Base-by-base conservation (phyloP, 2,888 invertebrate species). In the Hipparchia semele region DNA sequence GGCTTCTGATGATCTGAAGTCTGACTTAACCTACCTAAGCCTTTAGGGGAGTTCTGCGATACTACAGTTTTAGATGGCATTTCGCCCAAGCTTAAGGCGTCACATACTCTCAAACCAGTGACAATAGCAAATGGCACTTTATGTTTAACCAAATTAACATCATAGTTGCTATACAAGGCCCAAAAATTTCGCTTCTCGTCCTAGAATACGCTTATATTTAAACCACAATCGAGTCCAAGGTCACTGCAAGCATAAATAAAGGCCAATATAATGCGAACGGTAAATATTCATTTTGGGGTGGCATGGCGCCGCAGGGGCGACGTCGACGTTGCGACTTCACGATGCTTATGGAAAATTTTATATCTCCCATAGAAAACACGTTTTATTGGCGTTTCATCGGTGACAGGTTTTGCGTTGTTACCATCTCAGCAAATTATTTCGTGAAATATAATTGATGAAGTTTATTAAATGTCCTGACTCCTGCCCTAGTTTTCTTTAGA, bases 301-400 rank as follows among this genome's bases (percentile, higher is more conserved):
- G 77, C 76, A 65, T 67, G 79, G 78, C 80, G 82, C 80, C 81
- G 70, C 60, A 58, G 58, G 59, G 81, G 73, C 81, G 80, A 60
- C 60, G 72, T 51, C 81, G 80, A 58, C 60, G 73, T 54, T 66
- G 76, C 73, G 75, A 75, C 76, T 79, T 75, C 77, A 68, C 68
- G 53, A 9, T 59, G 49, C 60, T 70, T 67, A 59, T 73, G 53
- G 62, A 62, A 66, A 54, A 58, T 70, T 65, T 61, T 62, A 62
- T 70, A 54, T 51, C 49, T 1, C 33, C 45, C 33, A 46, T 59
- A 58, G 68, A 59, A 68, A 66, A 54, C 45, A 46, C 23, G 56
- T 45, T 67, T 67, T 67, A 67, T 56, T 45, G 54, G 10, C 67
- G 39, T 45, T 65, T 54, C 39, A 66, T 53, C 33, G 53, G 66